Conservation (phyloP, 1,140 invertebrate species). For the Harpegnathos saltator region DNA sequence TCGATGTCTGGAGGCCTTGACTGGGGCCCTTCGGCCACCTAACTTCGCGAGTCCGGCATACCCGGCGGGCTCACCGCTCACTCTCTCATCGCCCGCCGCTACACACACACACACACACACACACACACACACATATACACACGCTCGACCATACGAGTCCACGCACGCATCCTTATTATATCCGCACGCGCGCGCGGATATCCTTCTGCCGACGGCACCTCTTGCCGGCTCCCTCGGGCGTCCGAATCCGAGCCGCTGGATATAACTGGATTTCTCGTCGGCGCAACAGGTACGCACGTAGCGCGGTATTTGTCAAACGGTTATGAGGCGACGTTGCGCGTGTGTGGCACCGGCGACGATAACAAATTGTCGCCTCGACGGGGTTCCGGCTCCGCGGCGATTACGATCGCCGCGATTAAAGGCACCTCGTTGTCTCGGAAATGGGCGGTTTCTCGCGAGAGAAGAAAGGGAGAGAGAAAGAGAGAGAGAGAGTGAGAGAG, state of each 20-base stretch:
- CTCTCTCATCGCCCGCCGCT: background rate
- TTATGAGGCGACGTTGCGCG: slow-evolving; percentile 12
- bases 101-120: background rate
- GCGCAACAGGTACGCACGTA: slow-evolving; percentile 50
- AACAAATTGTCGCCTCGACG: slow-evolving; percentile 49
- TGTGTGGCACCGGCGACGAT: slow-evolving; percentile 9
- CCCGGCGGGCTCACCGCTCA: slow-evolving; percentile 41
- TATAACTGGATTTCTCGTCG: slow-evolving; percentile 23
- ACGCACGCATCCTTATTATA: slow-evolving; percentile 43
- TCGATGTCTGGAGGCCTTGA: slow-evolving; percentile 80
- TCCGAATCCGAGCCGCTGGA: slow-evolving; percentile 24
- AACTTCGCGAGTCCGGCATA: slow-evolving; percentile 51
- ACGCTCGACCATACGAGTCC: slow-evolving; percentile 54
- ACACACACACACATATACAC: background rate
- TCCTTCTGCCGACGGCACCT: slow-evolving; percentile 28
- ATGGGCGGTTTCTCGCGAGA: background rate
- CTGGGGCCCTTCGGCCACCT: slow-evolving; percentile 65
- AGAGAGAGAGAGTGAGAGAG: too few species aligned
- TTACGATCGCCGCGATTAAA: slow-evolving; percentile 30
- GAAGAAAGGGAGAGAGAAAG: background rate
- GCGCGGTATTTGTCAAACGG: slow-evolving; percentile 49
- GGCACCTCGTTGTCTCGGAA: background rate
- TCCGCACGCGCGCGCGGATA: slow-evolving; percentile 8
- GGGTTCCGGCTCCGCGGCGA: slow-evolving; percentile 10
- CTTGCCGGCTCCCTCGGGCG: background rate